phyloP scores from a whole-genome alignment of 1,140 invertebrate genomes.

The Reticulitermes speratus region DNA sequence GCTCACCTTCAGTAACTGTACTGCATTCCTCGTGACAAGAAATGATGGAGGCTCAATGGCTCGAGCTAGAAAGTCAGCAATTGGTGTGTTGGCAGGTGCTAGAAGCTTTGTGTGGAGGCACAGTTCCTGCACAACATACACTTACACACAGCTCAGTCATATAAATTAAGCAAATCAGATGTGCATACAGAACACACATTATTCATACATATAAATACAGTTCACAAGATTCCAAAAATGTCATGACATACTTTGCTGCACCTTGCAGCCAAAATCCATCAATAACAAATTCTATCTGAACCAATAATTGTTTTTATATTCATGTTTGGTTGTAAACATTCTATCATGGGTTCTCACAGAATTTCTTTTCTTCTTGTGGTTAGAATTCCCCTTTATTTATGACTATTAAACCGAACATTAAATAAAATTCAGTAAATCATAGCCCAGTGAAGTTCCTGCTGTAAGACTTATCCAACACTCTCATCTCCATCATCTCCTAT shows the following conservation, averaged over 20 bases:
- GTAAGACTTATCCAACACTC: too few relatives aligned
- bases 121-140: constrained; percentile 65
- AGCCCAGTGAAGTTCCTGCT: too few relatives aligned
- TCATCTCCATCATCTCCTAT: too few relatives aligned
- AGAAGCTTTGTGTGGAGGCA: constrained; percentile 88
- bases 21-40: constrained; percentile 71
- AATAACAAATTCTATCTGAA: neutral
- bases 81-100: constrained; percentile 71
- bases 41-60: constrained; percentile 84
- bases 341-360: too few relatives aligned
- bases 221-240: neutral
- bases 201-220: too few relatives aligned
- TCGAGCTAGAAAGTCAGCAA: constrained; percentile 77
- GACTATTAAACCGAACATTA: too few relatives aligned
- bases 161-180: neutral
- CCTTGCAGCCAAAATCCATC: neutral
- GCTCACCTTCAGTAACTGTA: constrained; percentile 69
- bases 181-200: too few relatives aligned
- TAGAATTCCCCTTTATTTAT: too few relatives aligned
- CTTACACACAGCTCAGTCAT: neutral
- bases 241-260: neutral
- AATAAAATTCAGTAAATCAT: too few relatives aligned
- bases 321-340: too few relatives aligned
- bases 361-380: too few relatives aligned
- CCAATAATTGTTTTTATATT: too few relatives aligned